Evolutionary conservation across 2,113 vertebrate genomes (phyloP), one percentile per base, ranked within the genome.

Genomic region (Oryzias celebensis): DNA sequence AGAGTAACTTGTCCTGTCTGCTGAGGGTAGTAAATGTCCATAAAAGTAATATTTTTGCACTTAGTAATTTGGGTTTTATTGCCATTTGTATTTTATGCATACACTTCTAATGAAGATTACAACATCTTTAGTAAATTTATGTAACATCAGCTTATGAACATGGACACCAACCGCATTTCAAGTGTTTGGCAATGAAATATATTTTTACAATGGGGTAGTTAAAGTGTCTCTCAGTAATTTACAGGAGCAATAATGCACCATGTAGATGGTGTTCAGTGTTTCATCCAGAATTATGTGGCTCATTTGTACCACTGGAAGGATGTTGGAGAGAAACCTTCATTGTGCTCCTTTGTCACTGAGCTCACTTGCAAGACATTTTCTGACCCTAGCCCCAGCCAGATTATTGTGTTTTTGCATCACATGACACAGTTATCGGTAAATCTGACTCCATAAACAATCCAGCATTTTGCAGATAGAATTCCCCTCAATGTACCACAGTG

Each of bases 231-330:
- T 23, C 16, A n/a, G 52, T 58, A 45, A 15, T 72, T 62, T 56
- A 72, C 55, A 22, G 42, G 1, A 7, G 41, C 26, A 50, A 73
- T 58, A 66, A 51, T 68, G 22, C 47, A 52, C 10, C 14, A 41
- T 48, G 44, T 58, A 45, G 49, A 55, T 50, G 44, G n/a, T 15
- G 23, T 65, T 51, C 24, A 46, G 53, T 16, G 4, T 5, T 57
- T 67, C 58, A 58, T 67, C 62, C 68, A 75, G 68, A 65, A 53
- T 54, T 52, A 63, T 23, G 50, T 62, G 36, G 18, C 52, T 45
- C 23, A 52, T 52, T 66, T 28, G 50, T 43, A 51, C 1, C 5
- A 52, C 49, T 60, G 48, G n/a, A 4, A 23, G 18, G 67, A 65
- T 65, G 63, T 17, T 54, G 54, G 20, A 49, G 45, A 77, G 67